These are phyloP conservation scores for Itoplectis maculator DNA, from an alignment of 2,888 invertebrate genomes.

Conservation along the genomic window DNA sequence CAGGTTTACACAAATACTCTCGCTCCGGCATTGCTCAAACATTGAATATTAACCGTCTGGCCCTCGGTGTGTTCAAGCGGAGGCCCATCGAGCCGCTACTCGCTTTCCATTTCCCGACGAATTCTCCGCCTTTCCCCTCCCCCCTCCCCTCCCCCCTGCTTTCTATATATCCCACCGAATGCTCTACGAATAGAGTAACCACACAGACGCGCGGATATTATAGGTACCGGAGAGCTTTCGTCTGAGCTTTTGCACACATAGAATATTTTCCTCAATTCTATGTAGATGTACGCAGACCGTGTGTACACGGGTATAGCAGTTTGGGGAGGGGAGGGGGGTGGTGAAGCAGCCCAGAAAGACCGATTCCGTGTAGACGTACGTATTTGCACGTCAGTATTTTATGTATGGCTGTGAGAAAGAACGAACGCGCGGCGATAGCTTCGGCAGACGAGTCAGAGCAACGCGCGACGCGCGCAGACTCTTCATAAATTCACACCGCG, in stretches of 20 bases:
- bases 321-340: too few species aligned
- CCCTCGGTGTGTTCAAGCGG: slow-evolving; percentile 44
- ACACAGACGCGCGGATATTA: slow-evolving; percentile 41
- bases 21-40: slow-evolving; percentile 62
- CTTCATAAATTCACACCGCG: slow-evolving; percentile 47
- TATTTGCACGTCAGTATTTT: slow-evolving; percentile 33
- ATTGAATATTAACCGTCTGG: slow-evolving; percentile 66
- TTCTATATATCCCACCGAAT: slow-evolving; percentile 29
- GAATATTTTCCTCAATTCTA: slow-evolving; percentile 41
- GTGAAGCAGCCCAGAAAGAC: background rate
- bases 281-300: slow-evolving; percentile 14
- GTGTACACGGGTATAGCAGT: background rate
- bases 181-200: slow-evolving; percentile 41
- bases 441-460: background rate
- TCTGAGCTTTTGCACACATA: slow-evolving; percentile 50
- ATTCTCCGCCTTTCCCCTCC: slow-evolving; percentile 42
- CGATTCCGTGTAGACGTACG: slow-evolving; percentile 25
- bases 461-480: background rate
- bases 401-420: slow-evolving; percentile 20
- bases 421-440: slow-evolving; percentile 9
- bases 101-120: slow-evolving; percentile 51
- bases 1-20: slow-evolving; percentile 64
- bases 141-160: background rate
- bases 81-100: slow-evolving; percentile 37
- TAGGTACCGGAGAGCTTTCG: slow-evolving; percentile 35